phyloP scores from a whole-genome alignment of 1,140 invertebrate genomes.

The Hylaeus anthracinus region DNA sequence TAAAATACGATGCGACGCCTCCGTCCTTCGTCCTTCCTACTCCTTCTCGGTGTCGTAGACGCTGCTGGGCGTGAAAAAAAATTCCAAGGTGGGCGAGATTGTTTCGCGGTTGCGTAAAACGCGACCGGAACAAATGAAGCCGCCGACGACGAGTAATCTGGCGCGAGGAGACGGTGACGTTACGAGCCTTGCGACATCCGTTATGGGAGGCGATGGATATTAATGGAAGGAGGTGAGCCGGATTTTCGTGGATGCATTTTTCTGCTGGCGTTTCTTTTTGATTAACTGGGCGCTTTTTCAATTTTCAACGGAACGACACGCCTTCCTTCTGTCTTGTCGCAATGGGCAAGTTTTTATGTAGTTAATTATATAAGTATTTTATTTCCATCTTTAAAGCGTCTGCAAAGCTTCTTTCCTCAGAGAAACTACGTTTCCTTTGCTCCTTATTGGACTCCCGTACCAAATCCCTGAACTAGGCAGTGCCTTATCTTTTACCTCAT shows the following conservation, averaged over 20 bases:
- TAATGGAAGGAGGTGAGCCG: conserved; percentile 37
- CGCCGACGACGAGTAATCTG: conserved; percentile 40
- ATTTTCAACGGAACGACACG: neutral
- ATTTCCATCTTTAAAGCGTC: no score
- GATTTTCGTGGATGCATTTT: conserved; percentile 11
- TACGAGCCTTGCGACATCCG: conserved; percentile 33
- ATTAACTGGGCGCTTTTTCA: conserved; percentile 1
- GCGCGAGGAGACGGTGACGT: conserved; percentile 38
- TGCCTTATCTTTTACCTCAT: no score
- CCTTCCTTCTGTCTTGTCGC: neutral
- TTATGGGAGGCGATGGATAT: conserved; percentile 49
- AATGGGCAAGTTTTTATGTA: no score
- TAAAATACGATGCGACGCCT: conserved; percentile 46
- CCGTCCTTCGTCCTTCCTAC: conserved; percentile 3
- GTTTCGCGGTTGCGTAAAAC: conserved; percentile 47
- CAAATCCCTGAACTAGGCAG: no score
- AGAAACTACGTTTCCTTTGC: no score
- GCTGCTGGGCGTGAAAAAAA: neutral
- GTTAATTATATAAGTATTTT: no score
- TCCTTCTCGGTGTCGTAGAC: neutral
- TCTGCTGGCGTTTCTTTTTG: conserved; percentile 8
- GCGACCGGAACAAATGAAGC: conserved; percentile 20
- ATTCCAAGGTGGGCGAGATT: conserved; percentile 32
- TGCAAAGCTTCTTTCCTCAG: no score
- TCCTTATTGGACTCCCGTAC: no score